phyloP scores from a whole-genome alignment of 2,888 invertebrate genomes.

The Amiota minor region DNA sequence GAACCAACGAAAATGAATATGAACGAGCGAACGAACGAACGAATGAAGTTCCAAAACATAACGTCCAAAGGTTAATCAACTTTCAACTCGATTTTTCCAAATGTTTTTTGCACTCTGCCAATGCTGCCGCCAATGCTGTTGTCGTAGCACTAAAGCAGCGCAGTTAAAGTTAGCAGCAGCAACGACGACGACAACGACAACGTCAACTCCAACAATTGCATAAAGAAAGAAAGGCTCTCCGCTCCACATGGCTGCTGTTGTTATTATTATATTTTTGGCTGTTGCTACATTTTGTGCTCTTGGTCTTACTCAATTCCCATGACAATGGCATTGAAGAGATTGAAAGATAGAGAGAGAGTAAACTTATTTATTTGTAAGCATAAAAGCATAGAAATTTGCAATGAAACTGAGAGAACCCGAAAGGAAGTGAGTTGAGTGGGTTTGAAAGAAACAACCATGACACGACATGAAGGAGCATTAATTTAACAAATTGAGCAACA shows the following conservation, averaged over 20 bases:
- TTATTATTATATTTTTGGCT: slow-evolving; percentile 8
- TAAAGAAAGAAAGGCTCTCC: not conserved
- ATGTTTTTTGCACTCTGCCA: slow-evolving; percentile 16
- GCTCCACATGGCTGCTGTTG: slow-evolving; percentile 52
- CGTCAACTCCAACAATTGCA: not conserved
- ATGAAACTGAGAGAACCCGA: not conserved
- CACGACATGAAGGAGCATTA: too few species aligned
- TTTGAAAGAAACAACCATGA: too few species aligned
- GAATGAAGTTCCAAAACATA: slow-evolving; percentile 67
- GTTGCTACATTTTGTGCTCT: slow-evolving; percentile 26
- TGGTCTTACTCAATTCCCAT: slow-evolving; percentile 43
- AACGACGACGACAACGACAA: not conserved
- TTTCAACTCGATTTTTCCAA: slow-evolving; percentile 52
- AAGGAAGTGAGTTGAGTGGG: too few species aligned
- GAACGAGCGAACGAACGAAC: slow-evolving; percentile 37
- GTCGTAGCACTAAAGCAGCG: slow-evolving; percentile 19
- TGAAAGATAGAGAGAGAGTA: not conserved
- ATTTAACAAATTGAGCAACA: too few species aligned
- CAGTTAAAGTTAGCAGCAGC: slow-evolving; percentile 44
- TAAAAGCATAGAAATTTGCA: slow-evolving; percentile 21
- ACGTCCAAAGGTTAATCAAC: slow-evolving; percentile 72
- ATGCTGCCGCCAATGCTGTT: slow-evolving; percentile 57
- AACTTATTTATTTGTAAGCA: slow-evolving; percentile 19
- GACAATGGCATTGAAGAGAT: slow-evolving; percentile 67
- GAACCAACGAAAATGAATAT: not conserved